Conservation (phyloP, 2,113 vertebrate genomes). For the Charadrius vociferus region DNA sequence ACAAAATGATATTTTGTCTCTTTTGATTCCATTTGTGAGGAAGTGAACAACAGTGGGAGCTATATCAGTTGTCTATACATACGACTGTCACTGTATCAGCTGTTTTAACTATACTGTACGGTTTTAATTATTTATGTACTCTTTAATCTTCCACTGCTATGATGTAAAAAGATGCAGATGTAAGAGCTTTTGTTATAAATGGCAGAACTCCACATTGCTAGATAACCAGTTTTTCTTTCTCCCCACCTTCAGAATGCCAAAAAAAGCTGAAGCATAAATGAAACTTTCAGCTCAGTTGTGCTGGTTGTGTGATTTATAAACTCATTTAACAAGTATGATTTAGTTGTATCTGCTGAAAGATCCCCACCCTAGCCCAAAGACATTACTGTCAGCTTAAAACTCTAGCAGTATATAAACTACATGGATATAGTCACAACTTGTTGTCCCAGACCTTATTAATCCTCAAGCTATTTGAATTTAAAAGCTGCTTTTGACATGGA, state of each 20-base stretch:
- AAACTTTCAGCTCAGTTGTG: not conserved
- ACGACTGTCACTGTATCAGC: not conserved
- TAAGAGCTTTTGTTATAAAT: not conserved
- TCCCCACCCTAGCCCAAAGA: slow-evolving; percentile 44
- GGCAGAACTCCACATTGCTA: not conserved
- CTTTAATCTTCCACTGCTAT: not conserved
- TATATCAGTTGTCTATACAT: not conserved
- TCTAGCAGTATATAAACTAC: slow-evolving; percentile 57
- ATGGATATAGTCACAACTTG: slow-evolving; percentile 63
- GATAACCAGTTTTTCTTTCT: slow-evolving; percentile 4
- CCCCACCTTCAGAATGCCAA: not conserved
- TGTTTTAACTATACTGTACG: not conserved
- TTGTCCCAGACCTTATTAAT: slow-evolving; percentile 70
- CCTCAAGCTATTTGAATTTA: slow-evolving; percentile 56
- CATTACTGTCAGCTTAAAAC: slow-evolving; percentile 63
- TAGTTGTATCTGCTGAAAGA: slow-evolving; percentile 39
- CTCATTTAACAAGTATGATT: slow-evolving; percentile 49
- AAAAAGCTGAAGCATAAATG: not conserved
- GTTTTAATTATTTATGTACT: not conserved
- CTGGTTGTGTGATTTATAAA: slow-evolving; percentile 27
- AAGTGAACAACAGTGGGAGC: not conserved
- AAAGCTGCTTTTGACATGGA: slow-evolving; percentile 65
- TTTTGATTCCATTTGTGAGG: not conserved
- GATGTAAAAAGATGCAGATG: not conserved
- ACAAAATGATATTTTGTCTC: not conserved